Conservation (phyloP, 2,888 invertebrate genomes). For the Branchellion lobata region DNA sequence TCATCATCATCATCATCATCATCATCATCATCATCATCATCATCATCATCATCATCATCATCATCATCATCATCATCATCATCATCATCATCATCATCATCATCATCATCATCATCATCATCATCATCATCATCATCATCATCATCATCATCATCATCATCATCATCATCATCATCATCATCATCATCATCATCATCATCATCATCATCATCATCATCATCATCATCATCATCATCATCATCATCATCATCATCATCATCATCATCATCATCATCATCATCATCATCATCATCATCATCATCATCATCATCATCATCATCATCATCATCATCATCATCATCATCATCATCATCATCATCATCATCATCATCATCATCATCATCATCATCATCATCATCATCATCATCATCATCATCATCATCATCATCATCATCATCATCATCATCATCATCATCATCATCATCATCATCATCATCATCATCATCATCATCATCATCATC, state of each 20-base stretch:
- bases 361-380: constrained; percentile 38
- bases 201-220: constrained; percentile 39
- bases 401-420: constrained; percentile 37
- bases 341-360: constrained; percentile 42
- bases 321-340: constrained; percentile 41
- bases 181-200: constrained; percentile 42
- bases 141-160: constrained; percentile 44
- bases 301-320: constrained; percentile 39
- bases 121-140: constrained; percentile 38
- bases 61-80: constrained; percentile 39
- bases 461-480: constrained; percentile 39
- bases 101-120: constrained; percentile 42
- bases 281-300: constrained; percentile 43
- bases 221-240: constrained; percentile 39
- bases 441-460: constrained; percentile 39
- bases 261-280: constrained; percentile 37
- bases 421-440: constrained; percentile 42
- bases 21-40: constrained; percentile 37
- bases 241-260: constrained; percentile 44
- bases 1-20: constrained; percentile 44
- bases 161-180: constrained; percentile 37
- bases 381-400: constrained; percentile 44
- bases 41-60: constrained; percentile 43
- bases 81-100: constrained; percentile 41
- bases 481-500: constrained; percentile 44